A percentile compares a stretch with the other conserved stretches of the same genome.
Evolutionary conservation across 1,140 invertebrate species (phyloP).

Genomic region (Mercenaria mercenaria): DNA sequence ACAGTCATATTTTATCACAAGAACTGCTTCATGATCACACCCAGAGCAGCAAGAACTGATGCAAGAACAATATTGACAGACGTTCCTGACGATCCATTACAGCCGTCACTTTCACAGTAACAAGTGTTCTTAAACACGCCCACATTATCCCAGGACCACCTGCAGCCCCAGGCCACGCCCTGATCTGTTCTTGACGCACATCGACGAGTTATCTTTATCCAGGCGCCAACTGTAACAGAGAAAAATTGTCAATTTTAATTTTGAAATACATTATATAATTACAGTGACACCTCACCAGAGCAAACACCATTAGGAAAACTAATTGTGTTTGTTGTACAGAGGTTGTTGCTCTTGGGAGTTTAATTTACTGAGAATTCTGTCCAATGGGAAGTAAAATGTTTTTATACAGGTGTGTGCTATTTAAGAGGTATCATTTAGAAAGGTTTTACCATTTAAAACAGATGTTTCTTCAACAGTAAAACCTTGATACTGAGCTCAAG

Average conservation of each 20-base stretch:
- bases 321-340: no score
- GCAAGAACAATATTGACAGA: constrained; percentile 48
- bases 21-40: constrained; percentile 27
- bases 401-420: no score
- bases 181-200: constrained; percentile 85
- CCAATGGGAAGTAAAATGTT: no score
- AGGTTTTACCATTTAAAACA: no score
- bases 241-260: constrained; percentile 22
- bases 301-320: no score
- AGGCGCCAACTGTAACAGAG: constrained; percentile 82
- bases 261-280: not conserved
- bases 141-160: constrained; percentile 84
- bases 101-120: constrained; percentile 85
- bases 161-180: constrained; percentile 86
- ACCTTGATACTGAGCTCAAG: no score
- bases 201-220: constrained; percentile 85
- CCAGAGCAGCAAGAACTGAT: constrained; percentile 24
- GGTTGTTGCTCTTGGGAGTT: no score
- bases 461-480: no score
- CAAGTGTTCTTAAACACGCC: constrained; percentile 85
- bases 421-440: no score
- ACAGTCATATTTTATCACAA: constrained; percentile 25
- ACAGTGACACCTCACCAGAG: no score
- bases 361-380: no score
- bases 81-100: constrained; percentile 77